phyloP scores from a whole-genome alignment of 92 coral and sea anemone genomes.

The Plumapathes pennacea region DNA sequence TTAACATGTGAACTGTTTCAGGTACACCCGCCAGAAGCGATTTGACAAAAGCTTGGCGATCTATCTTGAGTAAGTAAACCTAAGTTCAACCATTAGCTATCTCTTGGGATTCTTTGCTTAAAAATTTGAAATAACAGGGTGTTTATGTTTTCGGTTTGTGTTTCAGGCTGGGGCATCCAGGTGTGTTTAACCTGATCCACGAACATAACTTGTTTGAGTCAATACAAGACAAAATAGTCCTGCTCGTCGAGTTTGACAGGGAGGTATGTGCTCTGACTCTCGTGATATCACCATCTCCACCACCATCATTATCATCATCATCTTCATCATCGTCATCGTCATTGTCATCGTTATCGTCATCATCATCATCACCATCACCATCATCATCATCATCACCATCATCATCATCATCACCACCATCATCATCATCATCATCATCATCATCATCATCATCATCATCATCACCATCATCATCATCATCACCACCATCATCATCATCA shows the following conservation, averaged over 20 bases:
- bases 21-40: constrained; percentile 85
- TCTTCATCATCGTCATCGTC: too few relatives aligned
- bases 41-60: constrained; percentile 95
- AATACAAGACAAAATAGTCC: constrained; percentile 91
- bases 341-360: too few relatives aligned
- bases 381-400: too few relatives aligned
- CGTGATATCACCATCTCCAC: too few relatives aligned
- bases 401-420: too few relatives aligned
- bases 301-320: too few relatives aligned
- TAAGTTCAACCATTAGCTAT: background rate
- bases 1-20: too few relatives aligned
- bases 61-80: constrained; percentile 68
- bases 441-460: too few relatives aligned
- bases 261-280: constrained; percentile 67
- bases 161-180: constrained; percentile 81
- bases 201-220: constrained; percentile 90
- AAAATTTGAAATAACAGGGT: background rate
- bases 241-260: constrained; percentile 90
- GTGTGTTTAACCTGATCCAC: constrained; percentile 90
- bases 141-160: background rate
- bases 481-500: too few relatives aligned
- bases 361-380: too few relatives aligned
- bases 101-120: background rate
- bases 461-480: too few relatives aligned
- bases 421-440: too few relatives aligned